These are phyloP conservation scores for Mungos mungo DNA, from an alignment of 2,113 vertebrate species.

Conservation along the genomic window DNA sequence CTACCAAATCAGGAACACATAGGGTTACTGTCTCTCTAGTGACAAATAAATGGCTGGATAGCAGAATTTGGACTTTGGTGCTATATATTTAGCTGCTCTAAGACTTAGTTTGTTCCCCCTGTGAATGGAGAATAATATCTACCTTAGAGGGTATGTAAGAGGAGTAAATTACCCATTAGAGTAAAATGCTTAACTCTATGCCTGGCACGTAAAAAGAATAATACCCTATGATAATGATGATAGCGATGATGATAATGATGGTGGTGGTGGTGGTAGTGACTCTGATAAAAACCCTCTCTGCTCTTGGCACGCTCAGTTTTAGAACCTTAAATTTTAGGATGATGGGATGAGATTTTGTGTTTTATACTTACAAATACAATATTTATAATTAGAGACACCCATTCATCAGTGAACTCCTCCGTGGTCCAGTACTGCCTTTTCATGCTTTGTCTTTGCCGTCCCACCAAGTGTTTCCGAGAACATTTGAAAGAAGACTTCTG, in stretches of 20 bases:
- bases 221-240: neutral
- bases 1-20: neutral
- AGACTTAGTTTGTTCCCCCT: neutral
- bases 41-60: neutral
- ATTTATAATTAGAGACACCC: neutral
- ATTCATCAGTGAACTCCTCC: neutral
- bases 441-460: neutral
- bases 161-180: neutral
- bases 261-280: too few relatives aligned
- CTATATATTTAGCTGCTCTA: neutral
- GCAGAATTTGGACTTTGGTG: neutral
- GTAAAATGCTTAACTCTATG: neutral
- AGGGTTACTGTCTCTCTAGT: neutral
- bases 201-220: neutral
- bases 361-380: neutral
- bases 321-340: neutral
- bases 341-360: neutral
- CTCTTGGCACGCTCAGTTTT: neutral
- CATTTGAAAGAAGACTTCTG: conserved; percentile 3
- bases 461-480: neutral
- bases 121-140: neutral
- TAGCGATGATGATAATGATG: neutral
- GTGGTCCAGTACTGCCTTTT: neutral
- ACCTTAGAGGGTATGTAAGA: neutral
- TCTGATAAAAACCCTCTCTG: neutral